phyloP scores from a whole-genome alignment of 2,797 vertebrate species.

The Tapirus indicus region DNA sequence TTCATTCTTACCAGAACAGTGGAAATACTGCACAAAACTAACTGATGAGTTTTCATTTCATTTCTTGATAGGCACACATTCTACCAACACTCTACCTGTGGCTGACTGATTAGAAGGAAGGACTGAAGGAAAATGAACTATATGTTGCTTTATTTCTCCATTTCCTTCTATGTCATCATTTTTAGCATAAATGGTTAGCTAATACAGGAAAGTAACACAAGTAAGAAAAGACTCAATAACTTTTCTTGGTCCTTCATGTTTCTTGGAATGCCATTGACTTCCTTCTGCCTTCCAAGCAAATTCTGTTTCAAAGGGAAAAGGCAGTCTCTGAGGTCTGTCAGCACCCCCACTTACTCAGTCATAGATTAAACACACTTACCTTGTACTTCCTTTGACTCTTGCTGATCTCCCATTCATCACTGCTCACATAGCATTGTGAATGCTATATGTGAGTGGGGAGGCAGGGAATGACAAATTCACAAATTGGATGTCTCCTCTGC shows the following conservation, averaged over 20 bases:
- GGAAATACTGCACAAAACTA: neutral
- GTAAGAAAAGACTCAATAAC: neutral
- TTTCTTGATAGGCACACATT: neutral
- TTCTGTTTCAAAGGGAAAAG: neutral
- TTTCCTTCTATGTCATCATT: neutral
- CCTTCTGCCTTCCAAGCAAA: neutral
- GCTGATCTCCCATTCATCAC: neutral
- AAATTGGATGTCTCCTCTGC: neutral
- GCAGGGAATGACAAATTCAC: neutral
- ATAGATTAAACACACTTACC: neutral
- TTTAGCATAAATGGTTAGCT: neutral
- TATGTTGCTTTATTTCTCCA: neutral
- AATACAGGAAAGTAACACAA: neutral
- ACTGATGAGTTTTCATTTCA: neutral
- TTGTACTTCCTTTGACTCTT: neutral
- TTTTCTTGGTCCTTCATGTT: neutral
- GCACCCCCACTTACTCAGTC: neutral
- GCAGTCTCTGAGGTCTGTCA: neutral
- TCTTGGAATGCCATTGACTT: neutral
- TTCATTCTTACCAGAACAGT: neutral
- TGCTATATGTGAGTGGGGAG: neutral
- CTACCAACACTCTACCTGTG: neutral
- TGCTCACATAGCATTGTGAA: neutral
- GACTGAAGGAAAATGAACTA: neutral
- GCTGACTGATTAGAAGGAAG: neutral